A percentile compares a stretch with the other conserved stretches of the same genome.
phyloP scores from a whole-genome alignment of 2,113 vertebrate species.

The Brachirus orientalis region DNA sequence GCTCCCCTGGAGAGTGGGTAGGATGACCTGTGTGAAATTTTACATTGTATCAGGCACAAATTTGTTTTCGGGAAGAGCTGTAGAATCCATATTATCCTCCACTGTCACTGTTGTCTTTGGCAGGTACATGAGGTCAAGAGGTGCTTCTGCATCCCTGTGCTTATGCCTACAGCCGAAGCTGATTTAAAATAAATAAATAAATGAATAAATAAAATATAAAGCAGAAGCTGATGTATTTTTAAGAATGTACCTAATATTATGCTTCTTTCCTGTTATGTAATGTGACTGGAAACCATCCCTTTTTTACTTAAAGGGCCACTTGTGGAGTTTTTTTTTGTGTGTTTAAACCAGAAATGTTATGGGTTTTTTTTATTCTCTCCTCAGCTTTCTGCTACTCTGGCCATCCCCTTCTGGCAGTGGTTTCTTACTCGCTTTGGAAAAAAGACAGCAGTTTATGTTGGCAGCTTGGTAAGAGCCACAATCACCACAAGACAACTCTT shows the following conservation, averaged over 20 bases:
- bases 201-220: too few species aligned
- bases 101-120: slow-evolving; percentile 28
- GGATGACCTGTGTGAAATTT: slow-evolving; percentile 3
- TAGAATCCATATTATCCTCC: slow-evolving; percentile 8
- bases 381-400: slow-evolving; percentile 91
- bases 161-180: too few species aligned
- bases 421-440: slow-evolving; percentile 95
- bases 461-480: slow-evolving; percentile 87
- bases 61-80: slow-evolving; percentile 47
- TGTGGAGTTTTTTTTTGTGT: too few species aligned
- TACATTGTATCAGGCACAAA: slow-evolving; percentile 9
- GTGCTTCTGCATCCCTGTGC: slow-evolving; percentile 16
- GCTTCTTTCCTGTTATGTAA: background rate
- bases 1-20: background rate
- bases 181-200: too few species aligned
- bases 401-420: slow-evolving; percentile 97
- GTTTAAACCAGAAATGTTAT: slow-evolving; percentile 26
- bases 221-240: slow-evolving; percentile 1
- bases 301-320: too few species aligned
- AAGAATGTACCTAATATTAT: slow-evolving; percentile 1
- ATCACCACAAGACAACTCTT: background rate
- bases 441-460: slow-evolving; percentile 90
- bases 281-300: background rate
- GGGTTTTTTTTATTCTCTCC: background rate
- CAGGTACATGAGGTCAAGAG: background rate